Conservation (phyloP, 2,888 invertebrate species). For the Leptopterna dolabrata region DNA sequence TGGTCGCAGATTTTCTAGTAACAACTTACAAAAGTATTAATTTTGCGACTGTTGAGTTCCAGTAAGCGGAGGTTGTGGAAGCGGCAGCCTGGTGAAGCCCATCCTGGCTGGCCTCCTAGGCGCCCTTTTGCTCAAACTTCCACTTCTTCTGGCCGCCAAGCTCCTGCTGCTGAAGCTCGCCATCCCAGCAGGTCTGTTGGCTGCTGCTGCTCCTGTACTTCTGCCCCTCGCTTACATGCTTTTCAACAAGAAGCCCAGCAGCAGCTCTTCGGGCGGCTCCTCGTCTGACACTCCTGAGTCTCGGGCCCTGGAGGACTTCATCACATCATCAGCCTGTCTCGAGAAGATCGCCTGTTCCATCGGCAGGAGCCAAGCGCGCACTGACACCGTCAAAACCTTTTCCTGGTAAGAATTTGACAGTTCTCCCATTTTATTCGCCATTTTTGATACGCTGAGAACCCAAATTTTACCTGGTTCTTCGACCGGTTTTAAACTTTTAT, state of each 20-base stretch:
- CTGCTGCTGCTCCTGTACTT: constrained; percentile 61
- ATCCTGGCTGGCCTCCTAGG: constrained; percentile 51
- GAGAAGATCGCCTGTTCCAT: constrained; percentile 61
- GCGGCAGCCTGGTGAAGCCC: constrained; percentile 36
- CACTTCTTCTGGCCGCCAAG: constrained; percentile 45
- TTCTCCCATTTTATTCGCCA: no score
- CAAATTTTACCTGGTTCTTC: no score
- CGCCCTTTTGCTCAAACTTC: constrained; percentile 46
- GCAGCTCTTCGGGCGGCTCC: neutral
- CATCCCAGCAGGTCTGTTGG: constrained; percentile 61
- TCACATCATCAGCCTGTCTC: constrained; percentile 58
- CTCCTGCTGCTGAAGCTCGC: constrained; percentile 61
- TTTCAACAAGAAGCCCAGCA: constrained; percentile 57
- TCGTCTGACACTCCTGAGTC: constrained; percentile 15
- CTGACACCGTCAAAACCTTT: constrained; percentile 61
- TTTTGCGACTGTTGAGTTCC: neutral
- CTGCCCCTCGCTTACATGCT: constrained; percentile 62
- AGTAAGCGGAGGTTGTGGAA: constrained; percentile 27
- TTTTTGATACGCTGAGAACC: no score
- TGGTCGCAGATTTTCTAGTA: no score
- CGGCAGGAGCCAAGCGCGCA: constrained; percentile 60
- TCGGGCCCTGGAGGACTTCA: constrained; percentile 54
- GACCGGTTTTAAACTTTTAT: no score
- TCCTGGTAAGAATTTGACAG: constrained; percentile 64
- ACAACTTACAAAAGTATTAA: no score